phyloP scores from a whole-genome alignment of 2,888 invertebrate genomes.

The Leptopilina syphax region DNA sequence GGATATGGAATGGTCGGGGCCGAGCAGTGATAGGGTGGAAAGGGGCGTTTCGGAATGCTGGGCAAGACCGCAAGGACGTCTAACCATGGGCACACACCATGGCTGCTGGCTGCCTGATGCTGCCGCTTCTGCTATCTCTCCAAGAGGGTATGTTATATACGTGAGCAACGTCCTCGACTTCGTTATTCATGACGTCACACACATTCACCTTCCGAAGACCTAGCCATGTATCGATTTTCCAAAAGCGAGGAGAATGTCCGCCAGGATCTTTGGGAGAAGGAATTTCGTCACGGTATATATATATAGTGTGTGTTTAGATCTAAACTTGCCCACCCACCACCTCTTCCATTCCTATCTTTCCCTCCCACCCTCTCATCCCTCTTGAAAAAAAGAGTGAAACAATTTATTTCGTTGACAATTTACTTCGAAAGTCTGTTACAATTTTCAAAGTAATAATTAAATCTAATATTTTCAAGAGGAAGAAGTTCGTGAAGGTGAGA shows the following conservation, averaged over 20 bases:
- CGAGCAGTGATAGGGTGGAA: conserved; percentile 61
- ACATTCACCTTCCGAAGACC: conserved; percentile 1
- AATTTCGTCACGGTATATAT: neutral
- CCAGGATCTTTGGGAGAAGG: conserved; percentile 19
- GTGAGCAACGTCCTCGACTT: conserved; percentile 50
- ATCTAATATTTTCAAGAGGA: no score
- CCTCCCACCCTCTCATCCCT: no score
- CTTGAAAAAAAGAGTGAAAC: no score
- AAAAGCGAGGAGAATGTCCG: conserved; percentile 32
- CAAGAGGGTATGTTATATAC: no score
- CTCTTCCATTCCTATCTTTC: no score
- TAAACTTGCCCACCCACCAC: no score
- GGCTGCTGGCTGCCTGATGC: conserved; percentile 51
- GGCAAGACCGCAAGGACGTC: conserved; percentile 65
- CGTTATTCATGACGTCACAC: conserved; percentile 47
- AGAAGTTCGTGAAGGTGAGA: no score
- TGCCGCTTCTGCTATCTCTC: conserved; percentile 45
- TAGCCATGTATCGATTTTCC: conserved; percentile 25
- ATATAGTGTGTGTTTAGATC: no score
- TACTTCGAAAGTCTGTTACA: conserved; percentile 48
- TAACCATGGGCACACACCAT: conserved; percentile 57
- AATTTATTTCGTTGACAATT: neutral
- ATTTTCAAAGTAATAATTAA: no score
- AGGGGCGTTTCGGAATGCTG: conserved; percentile 71
- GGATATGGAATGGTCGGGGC: conserved; percentile 74